phyloP scores from a whole-genome alignment of 1,140 invertebrate genomes.

The Lepeophtheirus salmonis region DNA sequence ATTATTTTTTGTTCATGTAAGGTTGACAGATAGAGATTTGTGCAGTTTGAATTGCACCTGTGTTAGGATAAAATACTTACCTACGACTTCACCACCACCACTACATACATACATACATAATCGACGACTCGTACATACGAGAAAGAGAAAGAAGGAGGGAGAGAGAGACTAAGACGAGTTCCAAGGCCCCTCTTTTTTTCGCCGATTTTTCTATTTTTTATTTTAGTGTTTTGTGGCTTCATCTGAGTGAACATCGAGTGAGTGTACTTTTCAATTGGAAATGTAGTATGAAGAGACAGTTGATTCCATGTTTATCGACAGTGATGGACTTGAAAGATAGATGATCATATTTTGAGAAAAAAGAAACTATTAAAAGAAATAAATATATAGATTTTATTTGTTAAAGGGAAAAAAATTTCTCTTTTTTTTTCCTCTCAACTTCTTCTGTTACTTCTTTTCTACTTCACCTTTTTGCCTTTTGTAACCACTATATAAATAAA shows the following conservation, averaged over 20 bases:
- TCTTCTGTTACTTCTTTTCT: not conserved
- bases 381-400: not conserved
- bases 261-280: too few relatives aligned
- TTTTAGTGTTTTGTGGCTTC: too few relatives aligned
- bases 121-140: too few relatives aligned
- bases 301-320: too few relatives aligned
- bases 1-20: not conserved
- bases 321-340: too few relatives aligned
- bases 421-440: not conserved
- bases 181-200: not conserved
- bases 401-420: not conserved
- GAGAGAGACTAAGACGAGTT: not conserved
- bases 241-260: too few relatives aligned
- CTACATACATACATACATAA: too few relatives aligned
- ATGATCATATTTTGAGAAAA: too few relatives aligned
- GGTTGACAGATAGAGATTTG: not conserved
- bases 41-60: not conserved
- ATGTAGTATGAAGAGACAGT: too few relatives aligned
- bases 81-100: too few relatives aligned
- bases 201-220: not conserved
- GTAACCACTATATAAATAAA: not conserved
- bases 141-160: not conserved
- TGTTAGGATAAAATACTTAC: too few relatives aligned
- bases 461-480: not conserved
- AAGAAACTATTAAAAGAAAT: not conserved